A percentile compares a stretch with the other conserved stretches of the same genome.
Evolutionary conservation across 2,888 invertebrate genomes (phyloP).

Genomic region (Colostygia pectinataria): DNA sequence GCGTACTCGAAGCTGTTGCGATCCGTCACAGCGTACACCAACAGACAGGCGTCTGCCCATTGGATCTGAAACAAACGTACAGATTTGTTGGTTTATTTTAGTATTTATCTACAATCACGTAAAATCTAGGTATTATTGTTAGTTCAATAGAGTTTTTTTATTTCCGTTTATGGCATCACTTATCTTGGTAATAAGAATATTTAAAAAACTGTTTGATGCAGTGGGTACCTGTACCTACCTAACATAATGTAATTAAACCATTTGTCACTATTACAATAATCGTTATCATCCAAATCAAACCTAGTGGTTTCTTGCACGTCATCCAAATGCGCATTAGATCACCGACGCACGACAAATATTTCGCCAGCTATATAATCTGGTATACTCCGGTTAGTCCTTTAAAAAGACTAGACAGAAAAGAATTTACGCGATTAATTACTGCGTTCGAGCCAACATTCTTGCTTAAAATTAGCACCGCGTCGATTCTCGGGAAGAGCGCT

Average conservation of each 20-base stretch:
- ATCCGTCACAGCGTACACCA: constrained; percentile 90
- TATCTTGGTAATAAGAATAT: too few relatives aligned
- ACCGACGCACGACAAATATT: constrained; percentile 31
- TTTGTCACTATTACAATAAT: too few relatives aligned
- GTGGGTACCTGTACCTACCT: too few relatives aligned
- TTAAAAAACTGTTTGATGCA: too few relatives aligned
- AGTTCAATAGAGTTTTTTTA: too few relatives aligned
- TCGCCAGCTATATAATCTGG: constrained; percentile 34
- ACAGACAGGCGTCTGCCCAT: constrained; percentile 90
- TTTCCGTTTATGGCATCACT: too few relatives aligned
- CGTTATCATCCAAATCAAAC: too few relatives aligned
- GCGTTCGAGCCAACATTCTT: constrained; percentile 68
- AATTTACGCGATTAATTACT: constrained; percentile 65
- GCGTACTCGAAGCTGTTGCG: constrained; percentile 88
- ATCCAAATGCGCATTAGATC: too few relatives aligned
- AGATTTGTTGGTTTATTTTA: background rate
- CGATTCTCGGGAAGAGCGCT: constrained; percentile 57
- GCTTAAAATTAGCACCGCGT: constrained; percentile 64
- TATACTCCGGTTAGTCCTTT: constrained; percentile 33
- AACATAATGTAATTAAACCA: too few relatives aligned
- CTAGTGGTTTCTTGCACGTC: too few relatives aligned
- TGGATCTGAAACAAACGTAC: constrained; percentile 80
- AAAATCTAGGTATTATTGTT: too few relatives aligned
- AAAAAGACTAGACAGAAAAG: constrained; percentile 58
- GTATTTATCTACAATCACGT: too few relatives aligned